Evolutionary conservation across 2,113 vertebrate species (phyloP).

Genomic region (Ptilonorhynchus violaceus): DNA sequence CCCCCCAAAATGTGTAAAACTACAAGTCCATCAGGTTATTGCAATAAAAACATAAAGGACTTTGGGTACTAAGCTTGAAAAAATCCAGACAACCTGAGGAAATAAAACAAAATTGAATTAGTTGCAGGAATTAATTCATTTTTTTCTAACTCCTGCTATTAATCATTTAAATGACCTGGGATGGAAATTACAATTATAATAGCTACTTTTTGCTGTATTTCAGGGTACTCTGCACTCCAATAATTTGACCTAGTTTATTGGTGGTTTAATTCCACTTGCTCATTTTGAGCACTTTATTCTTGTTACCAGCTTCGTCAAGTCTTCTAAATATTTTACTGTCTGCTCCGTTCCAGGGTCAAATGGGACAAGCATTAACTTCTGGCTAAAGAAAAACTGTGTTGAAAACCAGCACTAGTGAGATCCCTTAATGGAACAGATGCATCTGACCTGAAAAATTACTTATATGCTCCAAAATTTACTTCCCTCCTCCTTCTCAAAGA

Average conservation of each 20-base stretch:
- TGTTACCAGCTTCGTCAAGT: not conserved
- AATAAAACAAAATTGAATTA: slow-evolving; percentile 34
- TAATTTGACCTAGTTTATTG: slow-evolving; percentile 13
- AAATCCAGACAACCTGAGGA: slow-evolving; percentile 14
- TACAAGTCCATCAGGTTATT: not conserved
- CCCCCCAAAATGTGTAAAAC: not conserved
- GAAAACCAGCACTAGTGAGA: not conserved
- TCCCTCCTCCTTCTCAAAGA: not conserved
- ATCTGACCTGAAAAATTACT: not conserved
- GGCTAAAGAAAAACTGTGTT: not conserved
- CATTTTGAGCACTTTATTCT: not conserved
- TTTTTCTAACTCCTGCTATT: slow-evolving; percentile 25
- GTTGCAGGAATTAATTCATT: slow-evolving; percentile 27
- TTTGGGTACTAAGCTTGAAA: not conserved
- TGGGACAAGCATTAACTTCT: not conserved
- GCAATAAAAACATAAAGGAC: not conserved
- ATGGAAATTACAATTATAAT: not conserved
- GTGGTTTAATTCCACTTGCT: not conserved
- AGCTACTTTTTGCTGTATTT: not conserved
- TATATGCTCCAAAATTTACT: not conserved
- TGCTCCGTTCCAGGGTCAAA: not conserved
- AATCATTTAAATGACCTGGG: slow-evolving; percentile 22
- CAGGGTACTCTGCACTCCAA: not conserved
- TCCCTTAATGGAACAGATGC: not conserved
- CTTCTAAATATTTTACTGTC: slow-evolving; percentile 17